These are phyloP conservation scores for Ceyx cyanopectus DNA, from an alignment of 2,113 vertebrate genomes.

Conservation along the genomic window DNA sequence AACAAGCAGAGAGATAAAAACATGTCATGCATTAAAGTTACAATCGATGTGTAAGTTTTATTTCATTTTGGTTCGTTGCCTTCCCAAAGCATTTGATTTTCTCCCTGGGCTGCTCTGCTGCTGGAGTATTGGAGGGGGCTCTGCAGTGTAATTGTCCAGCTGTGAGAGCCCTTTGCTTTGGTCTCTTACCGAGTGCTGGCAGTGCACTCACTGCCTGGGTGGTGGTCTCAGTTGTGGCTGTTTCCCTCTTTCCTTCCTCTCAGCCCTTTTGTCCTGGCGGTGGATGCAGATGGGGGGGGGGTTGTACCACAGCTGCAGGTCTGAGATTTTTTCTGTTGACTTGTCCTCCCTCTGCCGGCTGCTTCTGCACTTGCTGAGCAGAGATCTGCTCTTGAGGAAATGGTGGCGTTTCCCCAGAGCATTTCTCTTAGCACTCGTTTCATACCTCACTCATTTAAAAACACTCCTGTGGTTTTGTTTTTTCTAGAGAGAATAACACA, in stretches of 20 bases:
- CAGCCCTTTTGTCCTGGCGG: rapidly evolving
- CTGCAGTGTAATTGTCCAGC: neutral
- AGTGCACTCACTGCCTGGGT: rapidly evolving
- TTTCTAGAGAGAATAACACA: conserved; percentile 90
- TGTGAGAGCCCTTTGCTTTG: neutral
- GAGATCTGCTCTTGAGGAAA: neutral
- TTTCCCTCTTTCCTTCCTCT: neutral
- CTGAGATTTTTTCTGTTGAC: neutral
- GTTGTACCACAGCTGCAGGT: neutral
- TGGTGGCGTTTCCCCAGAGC: conserved; percentile 20
- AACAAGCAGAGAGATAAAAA: conserved; percentile 96
- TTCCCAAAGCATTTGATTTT: neutral
- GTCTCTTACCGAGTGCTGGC: neutral
- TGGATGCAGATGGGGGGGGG: neutral
- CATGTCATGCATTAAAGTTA: conserved; percentile 95
- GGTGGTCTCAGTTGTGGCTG: rapidly evolving
- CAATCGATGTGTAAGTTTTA: conserved; percentile 91
- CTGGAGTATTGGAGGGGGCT: neutral
- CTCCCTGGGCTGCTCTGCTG: neutral
- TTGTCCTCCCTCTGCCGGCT: conserved; percentile 64
- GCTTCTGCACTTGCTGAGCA: neutral
- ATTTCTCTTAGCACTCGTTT: neutral
- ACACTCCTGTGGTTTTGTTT: neutral
- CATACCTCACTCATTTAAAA: neutral
- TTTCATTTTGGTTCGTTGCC: neutral